A percentile compares a stretch with the other conserved stretches of the same genome.
These are phyloP conservation scores for Sclerodermus sp. DNA, from an alignment of 2,888 invertebrate species.

Conservation along the genomic window DNA sequence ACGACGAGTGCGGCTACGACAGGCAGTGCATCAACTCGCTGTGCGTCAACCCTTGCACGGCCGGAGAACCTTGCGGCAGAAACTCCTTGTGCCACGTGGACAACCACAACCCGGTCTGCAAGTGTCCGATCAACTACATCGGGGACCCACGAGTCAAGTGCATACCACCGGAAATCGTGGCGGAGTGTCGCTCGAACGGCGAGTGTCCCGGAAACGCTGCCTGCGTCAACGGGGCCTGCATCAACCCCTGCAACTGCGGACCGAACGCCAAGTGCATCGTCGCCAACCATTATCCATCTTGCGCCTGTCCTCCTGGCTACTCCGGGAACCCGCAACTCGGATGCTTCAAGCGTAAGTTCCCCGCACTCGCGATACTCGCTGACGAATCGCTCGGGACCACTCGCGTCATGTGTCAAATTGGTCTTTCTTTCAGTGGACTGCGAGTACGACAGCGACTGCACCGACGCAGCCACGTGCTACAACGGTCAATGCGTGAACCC, in stretches of 20 bases:
- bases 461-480: constrained; percentile 78
- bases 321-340: constrained; percentile 84
- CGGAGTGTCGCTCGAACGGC: constrained; percentile 76
- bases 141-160: constrained; percentile 76
- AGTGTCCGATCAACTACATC: constrained; percentile 76
- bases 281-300: constrained; percentile 81
- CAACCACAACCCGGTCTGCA: constrained; percentile 74
- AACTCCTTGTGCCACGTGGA: constrained; percentile 83
- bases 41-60: constrained; percentile 78
- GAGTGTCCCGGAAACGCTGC: constrained; percentile 83
- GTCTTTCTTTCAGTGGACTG: constrained; percentile 70
- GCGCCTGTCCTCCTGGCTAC: constrained; percentile 78
- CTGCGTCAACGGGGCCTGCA: constrained; percentile 79
- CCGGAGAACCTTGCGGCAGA: constrained; percentile 71
- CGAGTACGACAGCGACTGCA: constrained; percentile 79
- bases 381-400: no score
- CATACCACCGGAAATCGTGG: constrained; percentile 68
- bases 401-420: no score
- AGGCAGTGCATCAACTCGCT: constrained; percentile 74
- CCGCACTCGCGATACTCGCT: no score
- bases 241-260: constrained; percentile 85
- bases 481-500: constrained; percentile 82
- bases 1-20: constrained; percentile 77
- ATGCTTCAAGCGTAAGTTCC: constrained; percentile 64
- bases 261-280: constrained; percentile 80